Evolutionary conservation across 2,888 invertebrate genomes (phyloP), one percentile per base, ranked within the genome.

Genomic region (Bombylius major): DNA sequence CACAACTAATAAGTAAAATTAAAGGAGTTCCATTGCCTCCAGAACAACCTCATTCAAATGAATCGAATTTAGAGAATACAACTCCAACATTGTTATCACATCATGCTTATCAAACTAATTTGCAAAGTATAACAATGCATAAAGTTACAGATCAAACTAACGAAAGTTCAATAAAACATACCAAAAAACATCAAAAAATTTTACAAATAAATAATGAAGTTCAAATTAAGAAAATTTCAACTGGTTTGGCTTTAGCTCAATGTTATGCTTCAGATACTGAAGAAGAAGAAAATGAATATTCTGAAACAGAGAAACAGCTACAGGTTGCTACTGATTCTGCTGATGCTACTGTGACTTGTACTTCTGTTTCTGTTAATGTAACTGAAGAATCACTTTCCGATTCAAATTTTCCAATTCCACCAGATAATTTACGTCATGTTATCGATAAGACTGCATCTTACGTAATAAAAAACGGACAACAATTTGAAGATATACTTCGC

Each of bases 401-500:
- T 51, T 61, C 63, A 46, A 60, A 62, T 48, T 58, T 61, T 11
- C 72, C 78, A 11, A 74, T 80, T 4, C 96, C 96, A 1, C 86
- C 92, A 0, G 84, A 86, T 5, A 92, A 92, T 64, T 77, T 89
- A 1, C 86, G 87, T 67, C 79, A 88, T 31, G 89, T 98, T 9
- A 89, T 99, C 57, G 94, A 96, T 72, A 95, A 96, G 74, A 95
- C 98, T 84, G 97, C 98, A 1, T 84, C 86, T 61, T 97, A 97
- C 72, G 97, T 99, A 0, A 89, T 92, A 1, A 91, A 93, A 64
- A 97, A 97, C 74, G 99, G 98, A 1, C 82, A 86, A 55, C 89
- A 91, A 65, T 97, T 98, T 69, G 97, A 98, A 65, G 83, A 86
- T 44, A 88, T 91, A 34, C 86, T 92, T 11, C 84, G 84, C 63